phyloP scores from a whole-genome alignment of 2,888 invertebrate species.

The Alsophila aescularia region DNA sequence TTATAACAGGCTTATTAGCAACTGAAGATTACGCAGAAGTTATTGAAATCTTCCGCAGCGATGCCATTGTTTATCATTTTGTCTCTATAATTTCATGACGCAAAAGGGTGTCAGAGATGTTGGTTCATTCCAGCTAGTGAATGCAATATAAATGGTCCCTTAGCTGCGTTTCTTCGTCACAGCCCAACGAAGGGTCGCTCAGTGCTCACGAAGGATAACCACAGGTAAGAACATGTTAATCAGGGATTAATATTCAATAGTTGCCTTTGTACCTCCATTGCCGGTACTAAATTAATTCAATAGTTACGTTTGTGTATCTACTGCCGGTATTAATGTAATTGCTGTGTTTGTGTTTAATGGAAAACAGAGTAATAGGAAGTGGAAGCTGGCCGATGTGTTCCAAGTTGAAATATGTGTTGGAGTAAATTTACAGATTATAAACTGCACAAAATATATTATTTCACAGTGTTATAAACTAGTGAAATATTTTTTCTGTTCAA shows the following conservation, averaged over 20 bases:
- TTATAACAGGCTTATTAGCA: background rate
- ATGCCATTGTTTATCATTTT: conserved; percentile 53
- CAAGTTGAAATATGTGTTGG: no score
- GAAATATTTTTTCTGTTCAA: no score
- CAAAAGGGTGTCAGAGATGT: conserved; percentile 57
- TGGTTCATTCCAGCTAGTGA: conserved; percentile 49
- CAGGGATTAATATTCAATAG: background rate
- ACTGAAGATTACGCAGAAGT: background rate
- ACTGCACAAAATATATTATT: no score
- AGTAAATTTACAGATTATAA: no score
- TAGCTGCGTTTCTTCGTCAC: conserved; percentile 46
- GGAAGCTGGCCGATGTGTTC: no score
- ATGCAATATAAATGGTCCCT: conserved; percentile 68
- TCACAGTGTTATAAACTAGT: no score
- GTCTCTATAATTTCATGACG: conserved; percentile 45
- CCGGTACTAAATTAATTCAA: background rate
- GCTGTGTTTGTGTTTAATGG: background rate
- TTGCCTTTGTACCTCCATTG: background rate
- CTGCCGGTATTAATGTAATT: no score
- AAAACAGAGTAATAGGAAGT: no score
- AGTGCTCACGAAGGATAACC: conserved; percentile 51
- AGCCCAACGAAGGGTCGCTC: conserved; percentile 57
- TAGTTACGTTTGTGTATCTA: background rate
- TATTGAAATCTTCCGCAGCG: conserved; percentile 23
- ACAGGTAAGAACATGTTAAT: conserved; percentile 22